Percentiles rank a stretch among this genome's conserved stretches.
phyloP scores from a whole-genome alignment of 2,888 invertebrate genomes.

The Leucophora obtusa region DNA sequence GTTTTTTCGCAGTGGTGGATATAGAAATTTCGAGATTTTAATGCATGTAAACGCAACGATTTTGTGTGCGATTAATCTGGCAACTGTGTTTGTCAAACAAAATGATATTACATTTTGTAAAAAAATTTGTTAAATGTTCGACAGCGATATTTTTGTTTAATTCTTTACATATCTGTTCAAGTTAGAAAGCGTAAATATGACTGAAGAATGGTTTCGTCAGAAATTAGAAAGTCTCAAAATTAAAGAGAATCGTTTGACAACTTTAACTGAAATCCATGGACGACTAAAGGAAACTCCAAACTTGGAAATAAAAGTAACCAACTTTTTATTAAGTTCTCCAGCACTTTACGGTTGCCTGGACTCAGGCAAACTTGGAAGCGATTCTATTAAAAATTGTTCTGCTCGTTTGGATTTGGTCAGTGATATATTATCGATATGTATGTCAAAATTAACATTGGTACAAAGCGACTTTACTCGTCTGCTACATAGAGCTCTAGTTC shows the following conservation, averaged over 20 bases:
- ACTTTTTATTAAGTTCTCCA: conserved; percentile 80
- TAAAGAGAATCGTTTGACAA: conserved; percentile 78
- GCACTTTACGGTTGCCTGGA: conserved; percentile 84
- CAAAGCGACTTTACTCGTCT: conserved; percentile 81
- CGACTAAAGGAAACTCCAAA: conserved; percentile 77
- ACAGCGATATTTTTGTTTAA: background rate
- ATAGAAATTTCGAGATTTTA: too few species aligned
- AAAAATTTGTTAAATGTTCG: background rate
- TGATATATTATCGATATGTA: conserved; percentile 83
- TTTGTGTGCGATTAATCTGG: background rate
- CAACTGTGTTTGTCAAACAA: conserved; percentile 15
- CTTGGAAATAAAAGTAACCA: conserved; percentile 77
- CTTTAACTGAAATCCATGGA: conserved; percentile 79
- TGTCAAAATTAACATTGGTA: conserved; percentile 83
- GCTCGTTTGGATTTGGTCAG: conserved; percentile 82
- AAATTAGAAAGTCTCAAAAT: conserved; percentile 79
- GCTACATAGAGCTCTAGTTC: conserved; percentile 82
- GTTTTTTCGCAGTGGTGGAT: too few species aligned
- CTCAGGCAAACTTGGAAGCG: conserved; percentile 74
- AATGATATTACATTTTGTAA: conserved; percentile 16
- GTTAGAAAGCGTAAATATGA: conserved; percentile 67
- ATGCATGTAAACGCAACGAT: too few species aligned
- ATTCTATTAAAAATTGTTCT: conserved; percentile 75
- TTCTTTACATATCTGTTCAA: background rate
- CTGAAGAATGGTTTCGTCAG: conserved; percentile 79